A percentile compares a stretch with the other conserved stretches of the same genome.
These are phyloP conservation scores for Xylocampa areola DNA, from an alignment of 2,888 invertebrate species.

Conservation along the genomic window DNA sequence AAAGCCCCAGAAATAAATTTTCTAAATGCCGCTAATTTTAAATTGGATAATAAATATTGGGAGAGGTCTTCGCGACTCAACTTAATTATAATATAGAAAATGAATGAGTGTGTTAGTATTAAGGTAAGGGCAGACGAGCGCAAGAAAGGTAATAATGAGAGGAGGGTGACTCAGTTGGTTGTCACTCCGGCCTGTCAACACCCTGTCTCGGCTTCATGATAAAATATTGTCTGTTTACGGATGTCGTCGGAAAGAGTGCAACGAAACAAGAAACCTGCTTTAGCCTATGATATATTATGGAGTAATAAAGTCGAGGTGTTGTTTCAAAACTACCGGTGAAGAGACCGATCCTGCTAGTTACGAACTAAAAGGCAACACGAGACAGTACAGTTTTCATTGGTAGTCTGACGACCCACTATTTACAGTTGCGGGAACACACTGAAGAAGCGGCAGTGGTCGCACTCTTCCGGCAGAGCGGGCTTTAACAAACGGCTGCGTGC, in stretches of 20 bases:
- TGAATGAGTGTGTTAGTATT: constrained; percentile 35
- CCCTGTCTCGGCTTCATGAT: constrained; percentile 64
- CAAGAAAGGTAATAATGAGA: constrained; percentile 74
- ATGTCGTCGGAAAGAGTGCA: constrained; percentile 16
- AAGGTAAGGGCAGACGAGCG: constrained; percentile 54
- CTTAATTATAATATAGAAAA: constrained; percentile 35
- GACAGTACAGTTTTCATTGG: neutral
- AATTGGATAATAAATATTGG: constrained; percentile 52
- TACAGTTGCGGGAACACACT: constrained; percentile 11
- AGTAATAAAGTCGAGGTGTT: no score
- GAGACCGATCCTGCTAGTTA: neutral
- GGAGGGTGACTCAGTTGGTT: constrained; percentile 73
- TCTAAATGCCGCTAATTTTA: constrained; percentile 58
- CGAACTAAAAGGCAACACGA: neutral
- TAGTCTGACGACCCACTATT: constrained; percentile 15
- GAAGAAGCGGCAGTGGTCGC: constrained; percentile 22
- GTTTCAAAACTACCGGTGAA: no score
- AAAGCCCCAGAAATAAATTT: constrained; percentile 63
- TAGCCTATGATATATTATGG: no score
- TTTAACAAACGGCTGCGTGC: constrained; percentile 62
- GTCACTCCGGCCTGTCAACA: constrained; percentile 65
- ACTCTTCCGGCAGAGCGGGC: constrained; percentile 37
- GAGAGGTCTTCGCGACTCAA: constrained; percentile 22
- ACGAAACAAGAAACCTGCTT: neutral
- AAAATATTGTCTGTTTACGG: constrained; percentile 39